These are phyloP conservation scores for Etia nguti DNA, from an alignment of 2,113 vertebrate genomes.

Conservation along the genomic window DNA sequence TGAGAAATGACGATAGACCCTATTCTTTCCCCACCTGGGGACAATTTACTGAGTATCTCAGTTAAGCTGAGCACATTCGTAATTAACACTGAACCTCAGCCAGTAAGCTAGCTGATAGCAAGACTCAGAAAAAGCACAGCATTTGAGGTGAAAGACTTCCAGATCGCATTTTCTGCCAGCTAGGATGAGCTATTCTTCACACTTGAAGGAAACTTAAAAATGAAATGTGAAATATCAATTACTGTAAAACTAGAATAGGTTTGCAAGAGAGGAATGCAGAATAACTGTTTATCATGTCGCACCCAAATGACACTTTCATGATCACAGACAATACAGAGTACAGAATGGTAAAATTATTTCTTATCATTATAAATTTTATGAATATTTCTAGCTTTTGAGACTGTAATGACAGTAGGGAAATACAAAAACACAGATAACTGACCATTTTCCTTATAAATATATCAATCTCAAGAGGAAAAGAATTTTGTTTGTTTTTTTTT, in stretches of 20 bases:
- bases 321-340: background rate
- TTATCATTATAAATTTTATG: background rate
- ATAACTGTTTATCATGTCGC: background rate
- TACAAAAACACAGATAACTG: background rate
- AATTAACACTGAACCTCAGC: constrained; percentile 62
- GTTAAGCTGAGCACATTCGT: constrained; percentile 54
- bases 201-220: background rate
- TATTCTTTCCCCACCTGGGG: constrained; percentile 71
- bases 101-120: constrained; percentile 28
- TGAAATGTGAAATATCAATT: background rate
- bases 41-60: constrained; percentile 63
- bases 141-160: constrained; percentile 23
- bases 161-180: background rate
- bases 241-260: background rate
- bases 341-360: background rate
- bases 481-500: background rate
- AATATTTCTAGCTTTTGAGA: background rate
- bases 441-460: background rate
- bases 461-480: background rate
- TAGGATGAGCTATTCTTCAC: background rate
- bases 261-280: background rate
- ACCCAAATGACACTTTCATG: background rate
- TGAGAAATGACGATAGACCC: constrained; percentile 61
- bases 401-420: background rate
- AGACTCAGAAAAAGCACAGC: background rate